Conservation (phyloP, 2,797 vertebrate genomes). For the Melanotaenia boesemani region DNA sequence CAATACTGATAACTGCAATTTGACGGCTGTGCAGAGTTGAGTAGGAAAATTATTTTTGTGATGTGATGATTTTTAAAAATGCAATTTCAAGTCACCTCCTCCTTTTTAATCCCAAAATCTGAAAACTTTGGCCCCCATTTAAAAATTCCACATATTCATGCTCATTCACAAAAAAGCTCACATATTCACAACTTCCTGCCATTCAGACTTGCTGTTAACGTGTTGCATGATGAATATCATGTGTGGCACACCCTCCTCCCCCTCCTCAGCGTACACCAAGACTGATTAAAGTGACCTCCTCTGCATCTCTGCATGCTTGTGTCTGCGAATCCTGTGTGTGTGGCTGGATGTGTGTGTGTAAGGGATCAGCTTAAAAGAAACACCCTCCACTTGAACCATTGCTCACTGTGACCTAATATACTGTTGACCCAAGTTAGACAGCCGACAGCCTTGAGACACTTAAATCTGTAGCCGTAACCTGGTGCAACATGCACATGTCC, state of each 20-base stretch:
- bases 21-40: slow-evolving; percentile 39
- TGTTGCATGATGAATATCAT: not conserved
- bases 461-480: slow-evolving; percentile 65
- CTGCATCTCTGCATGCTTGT: not conserved
- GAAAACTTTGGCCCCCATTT: not conserved
- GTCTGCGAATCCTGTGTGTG: slow-evolving; percentile 21
- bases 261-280: not conserved
- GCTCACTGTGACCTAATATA: slow-evolving; percentile 70
- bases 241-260: not conserved
- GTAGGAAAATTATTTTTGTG: not conserved
- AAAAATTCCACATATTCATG: not conserved
- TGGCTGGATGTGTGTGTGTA: slow-evolving; percentile 31
- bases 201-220: not conserved
- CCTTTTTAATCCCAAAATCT: not conserved
- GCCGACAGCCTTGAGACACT: slow-evolving; percentile 74
- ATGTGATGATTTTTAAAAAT: not conserved
- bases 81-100: not conserved
- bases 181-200: not conserved
- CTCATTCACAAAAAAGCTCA: not conserved
- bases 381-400: slow-evolving; percentile 39
- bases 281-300: slow-evolving; percentile 20
- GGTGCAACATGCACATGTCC: slow-evolving; percentile 61
- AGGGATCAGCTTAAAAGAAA: slow-evolving; percentile 68
- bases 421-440: slow-evolving; percentile 73
- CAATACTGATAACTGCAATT: slow-evolving; percentile 47